Percentiles rank a stretch among this genome's conserved stretches.
phyloP scores from a whole-genome alignment of 1,140 invertebrate species.

The Cydia strobilella region DNA sequence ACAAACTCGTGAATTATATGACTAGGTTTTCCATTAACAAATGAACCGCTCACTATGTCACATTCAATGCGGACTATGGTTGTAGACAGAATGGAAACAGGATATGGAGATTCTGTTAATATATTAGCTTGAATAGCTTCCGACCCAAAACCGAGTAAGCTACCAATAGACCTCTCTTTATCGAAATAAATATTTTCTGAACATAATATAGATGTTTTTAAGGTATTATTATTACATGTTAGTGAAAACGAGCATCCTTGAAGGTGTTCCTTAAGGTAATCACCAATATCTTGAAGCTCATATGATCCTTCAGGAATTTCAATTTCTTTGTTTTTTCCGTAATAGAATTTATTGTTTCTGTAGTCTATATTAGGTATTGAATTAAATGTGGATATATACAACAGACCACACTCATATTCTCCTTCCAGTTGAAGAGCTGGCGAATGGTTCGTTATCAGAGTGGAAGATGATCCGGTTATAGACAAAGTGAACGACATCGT shows the following conservation, averaged over 20 bases:
- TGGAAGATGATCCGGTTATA: too few species aligned
- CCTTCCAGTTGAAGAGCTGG: too few species aligned
- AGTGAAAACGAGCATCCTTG: slow-evolving; percentile 35
- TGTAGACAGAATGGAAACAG: slow-evolving; percentile 33
- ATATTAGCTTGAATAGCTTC: slow-evolving; percentile 31
- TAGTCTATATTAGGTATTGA: too few species aligned
- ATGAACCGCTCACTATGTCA: slow-evolving; percentile 33
- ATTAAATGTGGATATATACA: too few species aligned
- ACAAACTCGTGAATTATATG: slow-evolving; percentile 37
- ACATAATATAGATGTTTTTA: slow-evolving; percentile 40
- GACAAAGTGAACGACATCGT: too few species aligned
- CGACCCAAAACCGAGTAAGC: slow-evolving; percentile 28
- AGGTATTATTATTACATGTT: slow-evolving; percentile 44
- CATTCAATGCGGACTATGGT: slow-evolving; percentile 31
- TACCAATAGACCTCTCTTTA: slow-evolving; percentile 27
- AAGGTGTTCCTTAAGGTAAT: slow-evolving; percentile 37
- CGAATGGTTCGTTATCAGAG: too few species aligned
- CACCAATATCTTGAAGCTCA: slow-evolving; percentile 41
- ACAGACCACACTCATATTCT: too few species aligned
- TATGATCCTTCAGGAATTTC: slow-evolving; percentile 41
- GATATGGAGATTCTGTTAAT: slow-evolving; percentile 1
- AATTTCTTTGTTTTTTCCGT: slow-evolving; percentile 38
- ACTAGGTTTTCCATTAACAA: slow-evolving; percentile 28
- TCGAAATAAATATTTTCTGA: slow-evolving; percentile 38
- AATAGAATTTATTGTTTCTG: too few species aligned